Evolutionary conservation across 1,140 invertebrate species (phyloP), one percentile per base, ranked within the genome.

Genomic region (Pachypsylla venusta): DNA sequence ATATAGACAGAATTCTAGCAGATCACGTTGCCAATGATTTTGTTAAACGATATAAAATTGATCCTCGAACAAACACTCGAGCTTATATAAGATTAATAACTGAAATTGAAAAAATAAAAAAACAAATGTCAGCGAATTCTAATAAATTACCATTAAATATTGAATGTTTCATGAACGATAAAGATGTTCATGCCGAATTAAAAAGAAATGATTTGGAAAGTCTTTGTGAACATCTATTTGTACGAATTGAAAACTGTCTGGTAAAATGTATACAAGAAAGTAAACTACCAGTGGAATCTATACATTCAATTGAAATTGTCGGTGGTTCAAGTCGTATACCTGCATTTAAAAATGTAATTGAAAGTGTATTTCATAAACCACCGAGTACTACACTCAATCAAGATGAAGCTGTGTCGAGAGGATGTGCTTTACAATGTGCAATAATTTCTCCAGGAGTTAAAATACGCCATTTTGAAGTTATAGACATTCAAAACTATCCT

Each of bases 51-150:
- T 96, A 88, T 68, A 89, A 91, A 67, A 78, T 98, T 53, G 88
- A 98, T 74, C 81, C 85, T 5, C 80, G 76, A 58, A 81, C 77
- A 53, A 94, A 89, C 71, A 81, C 85, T 2, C 75, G 92, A 66
- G 91, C 95, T 35, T 88, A 84, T 68, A 68, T 95, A 25, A 81
- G 95, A 65, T 75, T 99, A 1, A 67, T 91, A 1, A 80, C 85
- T 60, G 95, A 99, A 75, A 89, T 93, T 57, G 96, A 99, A 68
- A 98, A 96, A 72, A 67, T 99, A 7, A 99, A 99, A 71, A 99
- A 99, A 70, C 89, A 98, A 72, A 98, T 99, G 95, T 98, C 93
- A n/a, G 93, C 94, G 0, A 99, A 98, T 73, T 92, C 89, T 25
- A 93, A 89, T 0, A 83, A 81, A 35, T 77, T 99, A 63, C 96